Conservation (phyloP, 1,140 invertebrate species). For the Panagrolaimus sp. region DNA sequence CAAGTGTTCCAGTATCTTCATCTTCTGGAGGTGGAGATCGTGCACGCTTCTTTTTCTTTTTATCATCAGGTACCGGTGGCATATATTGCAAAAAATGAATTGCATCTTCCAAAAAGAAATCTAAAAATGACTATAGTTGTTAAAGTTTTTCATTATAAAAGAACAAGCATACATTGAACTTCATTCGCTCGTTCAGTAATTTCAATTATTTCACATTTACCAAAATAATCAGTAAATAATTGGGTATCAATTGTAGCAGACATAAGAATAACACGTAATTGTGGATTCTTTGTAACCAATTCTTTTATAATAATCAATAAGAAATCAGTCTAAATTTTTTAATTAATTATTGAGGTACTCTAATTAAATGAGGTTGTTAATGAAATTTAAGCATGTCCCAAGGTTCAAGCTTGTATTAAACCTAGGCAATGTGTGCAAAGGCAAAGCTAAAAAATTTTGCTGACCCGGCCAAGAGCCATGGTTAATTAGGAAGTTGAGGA, state of each 20-base stretch:
- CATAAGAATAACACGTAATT: slow-evolving; percentile 61
- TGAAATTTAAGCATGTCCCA: too few species aligned
- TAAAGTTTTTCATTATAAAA: too few species aligned
- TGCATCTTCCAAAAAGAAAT: slow-evolving; percentile 50
- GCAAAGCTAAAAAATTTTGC: too few species aligned
- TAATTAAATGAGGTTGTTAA: too few species aligned
- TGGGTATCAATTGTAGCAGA: slow-evolving; percentile 62
- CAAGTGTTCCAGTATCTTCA: slow-evolving; percentile 29
- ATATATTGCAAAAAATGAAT: slow-evolving; percentile 44
- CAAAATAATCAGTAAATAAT: slow-evolving; percentile 62
- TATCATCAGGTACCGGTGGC: slow-evolving; percentile 25
- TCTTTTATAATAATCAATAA: slow-evolving; percentile 61
- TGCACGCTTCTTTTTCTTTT: slow-evolving; percentile 31
- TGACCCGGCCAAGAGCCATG: too few species aligned
- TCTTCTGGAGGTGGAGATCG: slow-evolving; percentile 3
- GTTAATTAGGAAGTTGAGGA: too few species aligned
- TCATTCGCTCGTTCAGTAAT: slow-evolving; percentile 60
- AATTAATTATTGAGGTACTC: too few species aligned
- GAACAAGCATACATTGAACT: slow-evolving; percentile 59
- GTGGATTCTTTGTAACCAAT: slow-evolving; percentile 60
- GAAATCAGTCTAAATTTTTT: slow-evolving; percentile 62
- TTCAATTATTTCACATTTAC: slow-evolving; percentile 58
- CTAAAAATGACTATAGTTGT: slow-evolving; percentile 24
- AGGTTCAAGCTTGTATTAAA: too few species aligned
- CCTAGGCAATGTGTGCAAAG: too few species aligned